phyloP scores from a whole-genome alignment of 1,140 invertebrate genomes.

The Charaxes varanes region DNA sequence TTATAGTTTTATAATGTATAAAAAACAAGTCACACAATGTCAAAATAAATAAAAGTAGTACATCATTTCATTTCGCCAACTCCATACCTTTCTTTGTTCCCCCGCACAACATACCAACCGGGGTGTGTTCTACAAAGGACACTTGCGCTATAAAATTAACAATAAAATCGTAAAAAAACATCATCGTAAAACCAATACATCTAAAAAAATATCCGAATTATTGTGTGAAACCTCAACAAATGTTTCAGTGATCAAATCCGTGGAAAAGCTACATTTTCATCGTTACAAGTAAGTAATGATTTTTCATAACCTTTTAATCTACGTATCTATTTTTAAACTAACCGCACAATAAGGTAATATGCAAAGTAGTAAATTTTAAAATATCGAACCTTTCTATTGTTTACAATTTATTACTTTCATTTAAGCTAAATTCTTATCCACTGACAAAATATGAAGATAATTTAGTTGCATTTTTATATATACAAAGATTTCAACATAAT shows the following conservation, averaged over 20 bases:
- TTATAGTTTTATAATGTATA: too few relatives aligned
- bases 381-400: background rate
- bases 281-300: slow-evolving; percentile 32
- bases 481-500: too few relatives aligned
- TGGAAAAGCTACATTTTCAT: slow-evolving; percentile 1
- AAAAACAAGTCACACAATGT: too few relatives aligned
- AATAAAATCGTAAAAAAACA: slow-evolving; percentile 32
- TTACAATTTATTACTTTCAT: background rate
- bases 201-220: slow-evolving; percentile 3
- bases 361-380: background rate
- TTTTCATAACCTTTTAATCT: slow-evolving; percentile 30
- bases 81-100: slow-evolving; percentile 30
- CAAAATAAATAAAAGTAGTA: too few relatives aligned
- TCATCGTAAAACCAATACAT: slow-evolving; percentile 5
- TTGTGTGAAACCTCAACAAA: slow-evolving; percentile 7
- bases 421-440: too few relatives aligned
- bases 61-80: slow-evolving; percentile 20
- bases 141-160: slow-evolving; percentile 49
- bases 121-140: slow-evolving; percentile 57
- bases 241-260: slow-evolving; percentile 14
- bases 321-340: slow-evolving; percentile 23
- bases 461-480: too few relatives aligned
- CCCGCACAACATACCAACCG: slow-evolving; percentile 52
- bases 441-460: too few relatives aligned
- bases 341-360: background rate